These are phyloP conservation scores for Lemur catta DNA, from an alignment of 2,797 vertebrate genomes.

Conservation along the genomic window DNA sequence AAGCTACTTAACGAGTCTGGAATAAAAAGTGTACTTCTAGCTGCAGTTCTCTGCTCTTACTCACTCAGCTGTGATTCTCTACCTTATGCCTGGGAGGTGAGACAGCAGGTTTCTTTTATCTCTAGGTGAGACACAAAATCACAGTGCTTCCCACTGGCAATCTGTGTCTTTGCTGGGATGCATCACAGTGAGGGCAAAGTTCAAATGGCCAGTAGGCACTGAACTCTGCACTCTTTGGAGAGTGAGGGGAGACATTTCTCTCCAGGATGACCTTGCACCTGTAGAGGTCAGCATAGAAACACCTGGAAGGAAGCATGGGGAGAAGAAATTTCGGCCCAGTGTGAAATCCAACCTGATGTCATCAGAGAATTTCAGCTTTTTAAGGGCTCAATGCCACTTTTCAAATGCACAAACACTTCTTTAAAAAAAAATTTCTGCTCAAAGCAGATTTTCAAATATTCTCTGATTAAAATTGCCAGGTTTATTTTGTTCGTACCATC, in stretches of 20 bases:
- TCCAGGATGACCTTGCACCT: background rate
- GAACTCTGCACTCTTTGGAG: background rate
- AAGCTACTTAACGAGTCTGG: background rate
- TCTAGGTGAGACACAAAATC: background rate
- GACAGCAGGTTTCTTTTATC: background rate
- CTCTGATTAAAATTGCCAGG: constrained; percentile 65
- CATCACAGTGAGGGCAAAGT: background rate
- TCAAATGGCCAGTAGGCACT: background rate
- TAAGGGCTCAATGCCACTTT: background rate
- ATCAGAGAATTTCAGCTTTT: background rate
- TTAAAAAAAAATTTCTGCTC: background rate
- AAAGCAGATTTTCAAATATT: constrained; percentile 44
- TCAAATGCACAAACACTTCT: constrained; percentile 16
- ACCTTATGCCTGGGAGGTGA: background rate
- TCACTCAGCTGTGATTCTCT: background rate
- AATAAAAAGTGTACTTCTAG: background rate
- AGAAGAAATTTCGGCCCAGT: background rate
- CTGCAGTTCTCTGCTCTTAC: background rate
- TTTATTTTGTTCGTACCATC: constrained; percentile 63
- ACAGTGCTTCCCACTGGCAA: background rate
- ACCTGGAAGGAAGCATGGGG: background rate
- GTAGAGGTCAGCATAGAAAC: background rate
- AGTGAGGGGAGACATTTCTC: background rate
- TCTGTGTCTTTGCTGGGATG: background rate
- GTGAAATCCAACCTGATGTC: background rate